Evolutionary conservation across 2,888 invertebrate genomes (phyloP).

Genomic region (Exocentrus adspersus): DNA sequence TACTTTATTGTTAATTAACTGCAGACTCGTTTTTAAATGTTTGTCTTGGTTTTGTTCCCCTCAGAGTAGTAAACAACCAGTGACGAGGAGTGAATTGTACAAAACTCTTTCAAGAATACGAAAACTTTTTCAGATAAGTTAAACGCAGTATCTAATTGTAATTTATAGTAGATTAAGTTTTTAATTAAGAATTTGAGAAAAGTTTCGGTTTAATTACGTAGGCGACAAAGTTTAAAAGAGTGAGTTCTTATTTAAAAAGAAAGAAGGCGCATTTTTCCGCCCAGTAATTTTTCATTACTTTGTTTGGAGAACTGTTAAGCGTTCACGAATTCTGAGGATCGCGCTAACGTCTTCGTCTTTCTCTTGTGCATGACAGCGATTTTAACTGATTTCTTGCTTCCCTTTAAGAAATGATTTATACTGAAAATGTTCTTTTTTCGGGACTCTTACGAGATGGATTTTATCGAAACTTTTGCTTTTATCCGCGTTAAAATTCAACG

Average conservation of each 20-base stretch:
- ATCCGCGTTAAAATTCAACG: too few relatives aligned
- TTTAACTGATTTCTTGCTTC: not conserved
- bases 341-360: slow-evolving; percentile 14
- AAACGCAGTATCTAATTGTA: slow-evolving; percentile 42
- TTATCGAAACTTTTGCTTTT: too few relatives aligned
- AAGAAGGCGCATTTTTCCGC: slow-evolving; percentile 33
- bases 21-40: too few relatives aligned
- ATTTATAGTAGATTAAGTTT: slow-evolving; percentile 48
- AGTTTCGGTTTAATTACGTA: slow-evolving; percentile 44
- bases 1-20: too few relatives aligned
- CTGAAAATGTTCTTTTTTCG: not conserved
- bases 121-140: slow-evolving; percentile 24
- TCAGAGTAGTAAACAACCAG: too few relatives aligned
- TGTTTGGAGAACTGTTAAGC: slow-evolving; percentile 29
- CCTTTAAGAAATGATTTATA: not conserved
- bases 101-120: slow-evolving; percentile 8
- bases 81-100: slow-evolving; percentile 10
- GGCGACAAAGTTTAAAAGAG: slow-evolving; percentile 40
- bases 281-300: slow-evolving; percentile 34
- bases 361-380: not conserved
- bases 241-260: slow-evolving; percentile 29
- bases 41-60: not conserved
- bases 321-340: slow-evolving; percentile 15
- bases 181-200: slow-evolving; percentile 47
- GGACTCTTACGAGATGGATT: not conserved